These are phyloP conservation scores for Trididemnum nubilum DNA, from an alignment of 23 tunicate species.

Conservation along the genomic window DNA sequence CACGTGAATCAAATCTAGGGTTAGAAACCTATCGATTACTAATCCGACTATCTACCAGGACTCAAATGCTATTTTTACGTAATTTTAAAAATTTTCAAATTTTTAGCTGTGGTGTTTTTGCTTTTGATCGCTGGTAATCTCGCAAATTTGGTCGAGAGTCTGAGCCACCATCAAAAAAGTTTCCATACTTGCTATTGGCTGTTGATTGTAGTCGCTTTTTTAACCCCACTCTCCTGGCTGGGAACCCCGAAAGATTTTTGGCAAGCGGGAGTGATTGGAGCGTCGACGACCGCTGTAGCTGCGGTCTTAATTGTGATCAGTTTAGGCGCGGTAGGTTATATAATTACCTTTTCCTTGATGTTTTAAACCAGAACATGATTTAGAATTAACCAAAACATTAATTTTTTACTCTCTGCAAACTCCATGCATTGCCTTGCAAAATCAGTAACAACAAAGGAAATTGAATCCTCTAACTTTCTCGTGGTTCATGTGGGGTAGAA, in stretches of 20 bases:
- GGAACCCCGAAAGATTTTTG: conserved; percentile 97
- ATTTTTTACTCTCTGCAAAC: no score
- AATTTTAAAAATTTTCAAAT: no score
- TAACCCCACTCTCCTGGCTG: conserved; percentile 76
- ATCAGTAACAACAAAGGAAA: no score
- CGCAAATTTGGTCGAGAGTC: conserved; percentile 43
- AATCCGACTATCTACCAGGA: no score
- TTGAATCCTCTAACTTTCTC: no score
- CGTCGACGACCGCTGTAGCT: conserved; percentile 65
- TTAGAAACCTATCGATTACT: no score
- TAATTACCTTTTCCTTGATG: neutral
- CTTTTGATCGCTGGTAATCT: conserved; percentile 79
- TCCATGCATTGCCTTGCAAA: no score
- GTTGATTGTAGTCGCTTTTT: conserved; percentile 51
- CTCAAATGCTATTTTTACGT: no score
- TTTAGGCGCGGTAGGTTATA: conserved; percentile 33
- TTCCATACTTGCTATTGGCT: conserved; percentile 72
- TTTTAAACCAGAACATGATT: no score
- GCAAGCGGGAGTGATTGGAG: conserved; percentile 85
- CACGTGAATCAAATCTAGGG: no score
- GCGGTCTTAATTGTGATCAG: conserved; percentile 53
- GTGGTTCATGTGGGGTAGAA: no score
- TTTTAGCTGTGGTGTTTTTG: conserved; percentile 74
- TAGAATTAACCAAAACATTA: no score
- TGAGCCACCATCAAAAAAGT: conserved; percentile 10